Evolutionary conservation across 2,888 invertebrate species (phyloP), one percentile per base, ranked within the genome.

Genomic region (Conus canariensis): DNA sequence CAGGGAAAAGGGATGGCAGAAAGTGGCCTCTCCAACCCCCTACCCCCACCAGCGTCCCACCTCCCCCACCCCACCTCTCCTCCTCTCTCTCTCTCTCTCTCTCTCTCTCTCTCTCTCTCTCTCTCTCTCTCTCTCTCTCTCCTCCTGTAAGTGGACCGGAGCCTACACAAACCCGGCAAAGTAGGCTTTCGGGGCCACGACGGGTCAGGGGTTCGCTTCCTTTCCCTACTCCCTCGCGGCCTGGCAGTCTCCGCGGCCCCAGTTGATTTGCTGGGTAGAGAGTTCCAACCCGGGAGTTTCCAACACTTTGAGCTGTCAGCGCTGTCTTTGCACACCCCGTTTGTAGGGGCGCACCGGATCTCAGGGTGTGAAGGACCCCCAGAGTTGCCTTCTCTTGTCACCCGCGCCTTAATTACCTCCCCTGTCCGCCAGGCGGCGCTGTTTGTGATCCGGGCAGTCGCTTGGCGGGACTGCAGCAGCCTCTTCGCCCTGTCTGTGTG

Each of bases 401-500:
- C 58, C 58, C 58, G 56, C 12, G 83, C 83, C 59, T 59, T 85
- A 85, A 85, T 85, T 85, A 85, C 85, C 85, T 85, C 85, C 85
- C 85, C 85, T 85, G 85, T 85, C 85, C 77, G 77, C 30, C 12
- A 2, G 30, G 30, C 77, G 77, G 30, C 45, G 77, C 77, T 14
- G 77, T 80, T 80, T 30, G 77, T 80, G 45, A 80, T 80, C 77
- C 77, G 30, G 30, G 14, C 14, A 58, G 19, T 45, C 83, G 45
- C 19, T 56, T 45, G 83, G 83, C 19, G 45, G 58, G 16, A 12
- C 85, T 85, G 85, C 14, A 9, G 19, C 85, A 14, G 4, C 22
- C 25, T 60, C 85, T 85, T 19, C 1, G 8, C 25, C 58, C 22
- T 70, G 70, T 70, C 19, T 70, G 70, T 85, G 85, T 85, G 85